phyloP scores from a whole-genome alignment of 1,140 invertebrate genomes.

The Steinernema feltiae region DNA sequence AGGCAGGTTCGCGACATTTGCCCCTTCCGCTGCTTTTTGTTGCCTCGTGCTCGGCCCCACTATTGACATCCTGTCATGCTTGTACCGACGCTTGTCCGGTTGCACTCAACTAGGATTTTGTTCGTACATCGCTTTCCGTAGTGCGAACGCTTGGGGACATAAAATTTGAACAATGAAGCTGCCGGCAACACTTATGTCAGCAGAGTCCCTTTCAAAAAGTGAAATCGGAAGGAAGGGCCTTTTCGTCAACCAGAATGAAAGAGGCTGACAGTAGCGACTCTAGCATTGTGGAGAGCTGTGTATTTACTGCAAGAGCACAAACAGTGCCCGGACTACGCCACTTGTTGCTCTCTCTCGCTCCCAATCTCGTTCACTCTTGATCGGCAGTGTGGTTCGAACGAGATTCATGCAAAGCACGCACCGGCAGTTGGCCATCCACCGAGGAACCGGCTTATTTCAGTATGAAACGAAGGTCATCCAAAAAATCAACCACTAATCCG shows the following conservation, averaged over 20 bases:
- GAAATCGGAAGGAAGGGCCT: background rate
- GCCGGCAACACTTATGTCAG: no score
- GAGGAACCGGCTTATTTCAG: background rate
- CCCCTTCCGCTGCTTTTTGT: background rate
- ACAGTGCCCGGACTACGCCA: background rate
- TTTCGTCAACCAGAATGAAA: background rate
- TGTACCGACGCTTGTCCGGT: background rate
- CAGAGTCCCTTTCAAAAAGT: no score
- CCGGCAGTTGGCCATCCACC: background rate
- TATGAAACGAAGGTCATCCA: background rate
- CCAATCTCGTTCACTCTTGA: background rate
- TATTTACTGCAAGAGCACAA: constrained; percentile 9
- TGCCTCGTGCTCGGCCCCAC: background rate
- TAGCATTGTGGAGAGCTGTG: background rate
- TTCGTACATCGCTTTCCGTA: no score
- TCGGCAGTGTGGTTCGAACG: background rate
- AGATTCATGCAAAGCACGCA: constrained; percentile 5
- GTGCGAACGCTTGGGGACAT: no score
- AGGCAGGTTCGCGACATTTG: background rate
- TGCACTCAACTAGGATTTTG: no score
- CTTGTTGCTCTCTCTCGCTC: background rate
- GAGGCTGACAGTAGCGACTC: background rate
- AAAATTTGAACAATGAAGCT: no score
- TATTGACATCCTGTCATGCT: background rate
- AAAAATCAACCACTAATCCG: background rate